Evolutionary conservation across 2,888 invertebrate genomes (phyloP).

Genomic region (Rugalucina vietnamica): DNA sequence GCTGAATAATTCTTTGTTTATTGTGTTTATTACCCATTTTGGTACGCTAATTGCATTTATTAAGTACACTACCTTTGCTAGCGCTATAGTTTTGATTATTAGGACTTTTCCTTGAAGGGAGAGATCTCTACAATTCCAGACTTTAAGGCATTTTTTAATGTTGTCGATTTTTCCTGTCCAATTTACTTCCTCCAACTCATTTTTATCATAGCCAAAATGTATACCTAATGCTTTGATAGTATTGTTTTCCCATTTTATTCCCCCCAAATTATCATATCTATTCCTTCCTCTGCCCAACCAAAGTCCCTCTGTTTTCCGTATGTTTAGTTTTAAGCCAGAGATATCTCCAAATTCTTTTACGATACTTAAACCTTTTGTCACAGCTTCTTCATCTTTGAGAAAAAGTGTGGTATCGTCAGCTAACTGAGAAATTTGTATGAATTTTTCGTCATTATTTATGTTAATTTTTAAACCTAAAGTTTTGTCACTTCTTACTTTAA

Average conservation of each 20-base stretch:
- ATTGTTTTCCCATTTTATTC: neutral
- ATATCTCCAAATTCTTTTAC: conserved; percentile 1
- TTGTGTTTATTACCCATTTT: neutral
- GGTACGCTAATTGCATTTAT: neutral
- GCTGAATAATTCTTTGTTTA: neutral
- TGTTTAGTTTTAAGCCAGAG: neutral
- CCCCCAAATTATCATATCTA: neutral
- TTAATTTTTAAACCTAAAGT: neutral
- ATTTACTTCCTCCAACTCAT: neutral
- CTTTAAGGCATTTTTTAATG: neutral
- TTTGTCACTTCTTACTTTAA: neutral
- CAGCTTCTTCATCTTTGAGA: neutral
- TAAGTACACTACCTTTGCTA: neutral
- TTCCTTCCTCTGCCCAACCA: neutral
- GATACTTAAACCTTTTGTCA: neutral
- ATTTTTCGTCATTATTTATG: neutral
- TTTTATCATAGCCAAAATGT: neutral
- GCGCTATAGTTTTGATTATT: neutral
- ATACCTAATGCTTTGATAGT: neutral
- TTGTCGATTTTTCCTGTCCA: neutral
- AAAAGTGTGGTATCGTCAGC: conserved; percentile 28
- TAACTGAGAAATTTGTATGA: neutral
- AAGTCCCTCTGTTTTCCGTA: neutral
- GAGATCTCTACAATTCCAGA: neutral
- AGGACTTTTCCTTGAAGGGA: neutral